Base-by-base conservation (phyloP, 2,888 invertebrate genomes). In the Endomychus coccineus region DNA sequence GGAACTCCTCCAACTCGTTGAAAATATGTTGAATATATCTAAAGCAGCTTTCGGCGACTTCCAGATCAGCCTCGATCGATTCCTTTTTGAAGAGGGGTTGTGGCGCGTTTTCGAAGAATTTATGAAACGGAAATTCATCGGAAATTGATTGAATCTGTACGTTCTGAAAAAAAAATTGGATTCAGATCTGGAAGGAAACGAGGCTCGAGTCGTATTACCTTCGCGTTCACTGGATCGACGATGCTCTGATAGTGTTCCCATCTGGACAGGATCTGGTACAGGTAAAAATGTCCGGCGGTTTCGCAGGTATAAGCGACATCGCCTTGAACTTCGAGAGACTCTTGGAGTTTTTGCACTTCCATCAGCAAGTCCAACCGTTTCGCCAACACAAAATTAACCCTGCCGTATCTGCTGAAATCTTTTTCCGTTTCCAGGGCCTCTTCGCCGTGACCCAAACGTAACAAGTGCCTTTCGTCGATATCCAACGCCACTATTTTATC, bases 391-490 rank as follows among this genome's bases (percentile, higher is more conserved):
- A 92, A 98, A 70, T 98, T 98, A 2, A 98, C 98, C 36, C 98
- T 80, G 1, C 98, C 98, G 64, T 98, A 98, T 61, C 88, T 80
- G 58, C 96, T 96, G 67, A 95, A 98, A 64, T 99, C 98, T 64
- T 98, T 98, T 61, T 97, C 97, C 0, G 98, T 99, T 65, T 98
- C 97, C 34, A 98, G 68, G 1, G 92, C 90, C 62, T 98, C 97
- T 63, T 99, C 98, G 9, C 98, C 98, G 55, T 99, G 98, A 55
- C 98, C 98, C 39, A 98, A 76, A 82, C 98, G 95, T 39, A 98
- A 67, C 44, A 98, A 70, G 73, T 98, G 98, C 1, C 98, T 70
- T 62, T 99, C 98, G 55, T 99, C 97, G 19, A 99, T 91, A 61
- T 99, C 97, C 40, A 99, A 67, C 2, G 87, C 88, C 66, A 96